Evolutionary conservation across 37 sponge, comb jelly and placozoan genomes (phyloP).

Genomic region (Oscarella lobularis): DNA sequence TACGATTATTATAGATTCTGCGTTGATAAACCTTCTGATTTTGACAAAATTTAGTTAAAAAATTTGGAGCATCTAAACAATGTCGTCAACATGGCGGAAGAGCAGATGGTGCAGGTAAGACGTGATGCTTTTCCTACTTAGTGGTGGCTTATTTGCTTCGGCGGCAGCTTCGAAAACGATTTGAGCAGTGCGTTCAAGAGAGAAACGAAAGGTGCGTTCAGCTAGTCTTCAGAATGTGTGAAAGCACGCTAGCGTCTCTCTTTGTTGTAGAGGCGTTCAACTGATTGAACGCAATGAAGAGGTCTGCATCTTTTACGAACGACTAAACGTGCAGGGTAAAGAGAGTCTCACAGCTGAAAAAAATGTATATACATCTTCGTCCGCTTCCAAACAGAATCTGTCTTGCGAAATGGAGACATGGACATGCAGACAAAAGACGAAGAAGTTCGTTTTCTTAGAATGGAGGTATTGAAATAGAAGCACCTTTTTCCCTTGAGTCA

Average conservation of each 20-base stretch:
- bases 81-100: conserved; percentile 59
- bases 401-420: conserved; percentile 58
- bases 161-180: conserved; percentile 46
- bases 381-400: conserved; percentile 22
- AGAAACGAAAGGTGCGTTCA: conserved; percentile 59
- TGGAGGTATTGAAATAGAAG: too few species aligned
- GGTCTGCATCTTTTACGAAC: conserved; percentile 92
- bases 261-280: conserved; percentile 47
- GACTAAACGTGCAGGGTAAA: conserved; percentile 67
- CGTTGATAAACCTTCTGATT: too few species aligned
- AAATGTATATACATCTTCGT: neutral
- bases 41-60: too few species aligned
- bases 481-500: neutral
- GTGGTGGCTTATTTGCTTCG: neutral
- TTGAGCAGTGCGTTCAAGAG: conserved; percentile 79
- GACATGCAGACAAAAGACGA: conserved; percentile 73
- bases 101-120: conserved; percentile 68
- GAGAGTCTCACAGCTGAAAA: neutral
- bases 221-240: too few species aligned
- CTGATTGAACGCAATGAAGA: conserved; percentile 98
- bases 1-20: too few species aligned
- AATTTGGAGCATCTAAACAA: conserved; percentile 55
- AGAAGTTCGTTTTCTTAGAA: conserved; percentile 56
- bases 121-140: neutral
- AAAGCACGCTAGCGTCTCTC: neutral